Percentiles rank a stretch among this genome's conserved stretches.
Evolutionary conservation across 2,888 invertebrate genomes (phyloP).

Genomic region (Phaonia tiefii): DNA sequence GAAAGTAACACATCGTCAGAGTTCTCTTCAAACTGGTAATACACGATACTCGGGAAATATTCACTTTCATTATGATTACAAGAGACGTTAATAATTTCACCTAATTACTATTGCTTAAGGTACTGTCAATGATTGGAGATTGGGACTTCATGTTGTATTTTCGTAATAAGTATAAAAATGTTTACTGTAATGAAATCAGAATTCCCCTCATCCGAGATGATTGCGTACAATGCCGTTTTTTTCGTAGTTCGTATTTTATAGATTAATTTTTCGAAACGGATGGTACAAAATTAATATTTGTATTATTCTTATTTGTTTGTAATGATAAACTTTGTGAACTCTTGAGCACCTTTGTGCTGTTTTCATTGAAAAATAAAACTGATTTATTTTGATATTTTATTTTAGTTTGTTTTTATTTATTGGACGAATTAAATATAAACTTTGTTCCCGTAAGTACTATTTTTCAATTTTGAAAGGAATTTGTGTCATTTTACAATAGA

Average conservation of each 20-base stretch:
- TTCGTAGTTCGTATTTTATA: no score
- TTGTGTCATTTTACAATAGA: no score
- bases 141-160: slow-evolving; percentile 74
- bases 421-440: no score
- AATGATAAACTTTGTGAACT: slow-evolving; percentile 42
- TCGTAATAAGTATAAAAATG: slow-evolving; percentile 61
- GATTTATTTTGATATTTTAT: no score
- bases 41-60: slow-evolving; percentile 77
- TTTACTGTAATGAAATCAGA: not conserved
- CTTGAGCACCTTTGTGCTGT: no score
- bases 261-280: slow-evolving; percentile 11
- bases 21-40: slow-evolving; percentile 76
- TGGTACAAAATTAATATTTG: not conserved
- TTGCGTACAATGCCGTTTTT: not conserved
- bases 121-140: slow-evolving; percentile 73
- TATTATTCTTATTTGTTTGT: slow-evolving; percentile 19
- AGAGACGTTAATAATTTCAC: slow-evolving; percentile 68
- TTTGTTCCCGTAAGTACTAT: no score
- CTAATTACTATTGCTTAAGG: slow-evolving; percentile 65
- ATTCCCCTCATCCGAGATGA: not conserved
- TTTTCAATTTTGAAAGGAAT: no score
- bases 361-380: no score
- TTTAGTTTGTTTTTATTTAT: no score
- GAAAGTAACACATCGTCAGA: slow-evolving; percentile 75
- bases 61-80: slow-evolving; percentile 79